Evolutionary conservation across 2,888 invertebrate species (phyloP), one percentile per base, ranked within the genome.

Genomic region (Branchipolynoe longqiensis): DNA sequence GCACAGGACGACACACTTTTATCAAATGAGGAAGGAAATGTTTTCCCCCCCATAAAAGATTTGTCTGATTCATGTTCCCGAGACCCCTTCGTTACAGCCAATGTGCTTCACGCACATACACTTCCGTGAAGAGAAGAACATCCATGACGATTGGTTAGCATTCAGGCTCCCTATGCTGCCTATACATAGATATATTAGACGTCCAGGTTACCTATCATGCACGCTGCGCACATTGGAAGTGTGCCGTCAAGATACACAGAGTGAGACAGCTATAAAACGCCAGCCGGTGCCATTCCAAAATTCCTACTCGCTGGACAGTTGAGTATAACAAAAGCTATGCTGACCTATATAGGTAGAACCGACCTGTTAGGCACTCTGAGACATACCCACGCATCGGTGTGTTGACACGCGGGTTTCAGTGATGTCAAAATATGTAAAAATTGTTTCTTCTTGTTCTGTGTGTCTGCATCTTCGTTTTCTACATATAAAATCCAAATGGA

Each of bases 401-500:
- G 48, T 48, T 48, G 48, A 48, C 48, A 48, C 8, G 8, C 18
- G 48, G 48, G 48, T n/a, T 8, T 18, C 48, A 18, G 8, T 48
- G 8, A 18, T 48, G 8, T 48, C 48, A 48, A 48, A 48, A 48
- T 48, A 48, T 48, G 48, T 48, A 48, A 48, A 48, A 48, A 48
- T 18, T 12, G n/a, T 18, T 18, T 69, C 69, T 69, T 12, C 38
- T 69, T 69, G 4, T 0, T 69, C 36, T 38, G 38, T 62, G 28
- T 38, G n/a, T n/a, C n/a, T n/a, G n/a, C n/a, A n/a, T n/a, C n/a
- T n/a, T n/a, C n/a, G n/a, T n/a, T n/a, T n/a, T 69, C 8, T 22
- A 12, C n/a, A 36, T 69, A 69, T 62, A 25, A 69, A 69, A 69
- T 69, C 69, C 36, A 69, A 69, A 69, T 33, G 69, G 69, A 38